Base-by-base conservation (phyloP, 2,888 invertebrate genomes). In the Brassicogethes aeneus region DNA sequence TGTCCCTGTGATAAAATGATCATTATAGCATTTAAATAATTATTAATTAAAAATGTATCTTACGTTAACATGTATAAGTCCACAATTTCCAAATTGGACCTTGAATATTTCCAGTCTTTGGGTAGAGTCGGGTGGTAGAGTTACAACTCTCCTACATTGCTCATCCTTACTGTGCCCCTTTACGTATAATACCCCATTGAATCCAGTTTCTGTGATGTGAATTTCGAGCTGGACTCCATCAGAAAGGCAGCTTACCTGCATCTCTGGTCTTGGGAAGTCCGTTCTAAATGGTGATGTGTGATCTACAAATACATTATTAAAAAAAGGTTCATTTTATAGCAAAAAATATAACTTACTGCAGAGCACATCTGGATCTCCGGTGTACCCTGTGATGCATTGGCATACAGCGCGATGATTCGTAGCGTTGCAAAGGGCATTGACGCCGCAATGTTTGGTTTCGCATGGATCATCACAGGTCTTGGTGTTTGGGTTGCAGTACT, bases 101-200 rank as follows among this genome's bases (percentile, higher is more conserved):
- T 67, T 68, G 49, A 68, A 68, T 56, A 85, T 81, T 59, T 88
- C 85, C 3, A 78, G 76, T 51, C 75, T 75, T 36, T 79, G 77
- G 75, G 72, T 32, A 42, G 58, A 71, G 54, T 85, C 82, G 7
- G 79, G 77, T 7, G 86, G 80, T 41, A 87, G 74, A 23, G 85
- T 83, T 1, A 91, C 81, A 1, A 89, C 81, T 38, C 85, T 75
- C 48, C 92, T 77, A 62, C 93, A 94, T 46, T 88, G 80, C 61
- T 90, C 89, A 57, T 93, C 90, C 65, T 93, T 92, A 64, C 92
- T 92, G 69, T 92, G 89, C 17, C 93, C 92, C 70, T 93, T 93
- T 0, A 94, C 93, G 59, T 94, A 94, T 2, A 93, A 70, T 1
- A 93, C 85, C 12, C 93, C 93, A 56, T 90, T 88, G 64, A 92